phyloP scores from a whole-genome alignment of 2,113 vertebrate genomes.

The Baryphthengus martii region DNA sequence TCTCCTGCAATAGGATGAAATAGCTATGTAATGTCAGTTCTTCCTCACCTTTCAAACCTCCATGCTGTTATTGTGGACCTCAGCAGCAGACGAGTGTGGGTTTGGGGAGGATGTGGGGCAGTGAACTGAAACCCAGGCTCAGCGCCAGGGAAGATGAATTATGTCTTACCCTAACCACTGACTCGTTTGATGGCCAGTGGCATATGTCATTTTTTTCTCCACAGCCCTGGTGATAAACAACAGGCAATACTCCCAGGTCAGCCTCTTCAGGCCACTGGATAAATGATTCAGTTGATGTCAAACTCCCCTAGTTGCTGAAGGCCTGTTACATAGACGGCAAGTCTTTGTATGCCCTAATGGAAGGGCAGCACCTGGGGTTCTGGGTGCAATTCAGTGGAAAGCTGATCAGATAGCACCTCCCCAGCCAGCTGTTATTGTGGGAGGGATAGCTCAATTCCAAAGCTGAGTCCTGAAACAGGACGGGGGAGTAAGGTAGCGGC shows the following conservation, averaged over 20 bases:
- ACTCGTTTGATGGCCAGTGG: neutral
- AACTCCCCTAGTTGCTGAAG: neutral
- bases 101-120: neutral
- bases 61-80: neutral
- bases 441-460: neutral
- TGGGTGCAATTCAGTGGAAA: neutral
- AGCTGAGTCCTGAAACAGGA: neutral
- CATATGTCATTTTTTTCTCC: neutral
- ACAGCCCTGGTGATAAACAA: neutral
- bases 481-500: neutral
- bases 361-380: neutral
- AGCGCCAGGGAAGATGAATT: neutral
- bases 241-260: neutral
- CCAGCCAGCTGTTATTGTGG: neutral
- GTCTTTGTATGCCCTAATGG: neutral
- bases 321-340: neutral
- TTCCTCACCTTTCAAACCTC: neutral
- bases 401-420: neutral
- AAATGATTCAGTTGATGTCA: neutral
- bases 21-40: neutral
- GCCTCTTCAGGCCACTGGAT: neutral
- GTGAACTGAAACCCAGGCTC: neutral
- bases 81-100: neutral
- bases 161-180: neutral
- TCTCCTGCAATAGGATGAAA: neutral